Base-by-base conservation (phyloP, 2,888 invertebrate species). In the Cantharis nigra region DNA sequence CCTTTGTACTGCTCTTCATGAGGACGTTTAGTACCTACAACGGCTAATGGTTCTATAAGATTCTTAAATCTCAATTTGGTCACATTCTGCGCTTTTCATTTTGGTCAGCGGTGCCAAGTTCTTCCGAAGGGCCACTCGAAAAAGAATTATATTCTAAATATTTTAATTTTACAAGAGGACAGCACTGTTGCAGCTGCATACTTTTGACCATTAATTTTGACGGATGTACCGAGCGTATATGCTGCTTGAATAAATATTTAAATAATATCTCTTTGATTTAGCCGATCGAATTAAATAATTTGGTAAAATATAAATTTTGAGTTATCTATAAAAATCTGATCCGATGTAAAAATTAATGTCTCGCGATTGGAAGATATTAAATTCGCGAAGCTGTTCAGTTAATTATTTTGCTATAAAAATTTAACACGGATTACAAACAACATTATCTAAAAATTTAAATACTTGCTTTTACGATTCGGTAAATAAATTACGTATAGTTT, bases 1-100 rank as follows among this genome's bases (percentile, higher is more conserved):
- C 84, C 86, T 85, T 78, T 85, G 82, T 83, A 84, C 78, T 81
- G 74, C 76, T 76, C 77, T 80, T 76, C 80, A 80, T 82, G 81
- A 71, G 81, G 80, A 74, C 73, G 76, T 80, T 76, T 76, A 70
- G 70, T 65, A 76, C 71, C 79, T 69, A 77, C 78, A 82, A 81
- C 80, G 81, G 83, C 82, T 84, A 84, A 85, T 85, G 85, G 85
- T 83, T 83, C 85, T 84, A 85, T 85, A 84, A 86, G 86, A 86
- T 84, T 85, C 85, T 87, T 86, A 87, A 86, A 87, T 87, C 86
- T 85, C 85, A 86, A 85, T 86, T 85, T 85, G 84, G 85, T 84
- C 86, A 86, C 86, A 86, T 86, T 86, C 85, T 86, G 83, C 83
- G 83, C 85, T 83, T 81, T 80, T 82, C 84, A 81, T 80, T 84